These are phyloP conservation scores for Orientallactaga bullata DNA, from an alignment of 2,113 vertebrate genomes.

Conservation along the genomic window DNA sequence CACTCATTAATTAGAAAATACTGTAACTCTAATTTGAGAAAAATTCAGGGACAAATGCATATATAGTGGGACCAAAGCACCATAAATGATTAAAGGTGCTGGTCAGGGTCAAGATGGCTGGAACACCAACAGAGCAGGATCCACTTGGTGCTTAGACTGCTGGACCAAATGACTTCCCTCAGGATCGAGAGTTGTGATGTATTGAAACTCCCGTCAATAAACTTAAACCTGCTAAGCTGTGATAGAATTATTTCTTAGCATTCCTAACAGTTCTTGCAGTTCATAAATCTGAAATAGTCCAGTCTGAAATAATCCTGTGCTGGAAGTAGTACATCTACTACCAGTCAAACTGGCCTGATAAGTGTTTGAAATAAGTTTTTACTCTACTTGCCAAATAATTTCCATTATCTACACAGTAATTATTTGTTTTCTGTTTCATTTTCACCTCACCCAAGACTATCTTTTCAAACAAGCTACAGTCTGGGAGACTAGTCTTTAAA, in stretches of 20 bases:
- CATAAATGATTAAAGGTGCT: background rate
- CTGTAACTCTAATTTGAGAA: background rate
- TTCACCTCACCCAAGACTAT: constrained; percentile 44
- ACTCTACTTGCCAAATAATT: constrained; percentile 25
- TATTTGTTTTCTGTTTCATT: constrained; percentile 60
- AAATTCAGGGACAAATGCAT: background rate
- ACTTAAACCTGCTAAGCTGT: background rate
- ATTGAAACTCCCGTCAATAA: background rate
- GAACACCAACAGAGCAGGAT: background rate
- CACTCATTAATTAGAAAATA: background rate
- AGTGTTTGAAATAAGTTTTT: constrained; percentile 20
- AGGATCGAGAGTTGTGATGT: background rate
- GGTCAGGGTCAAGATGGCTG: background rate
- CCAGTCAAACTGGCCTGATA: background rate
- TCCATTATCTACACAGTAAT: constrained; percentile 40
- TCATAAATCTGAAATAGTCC: constrained; percentile 48
- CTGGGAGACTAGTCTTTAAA: constrained; percentile 66
- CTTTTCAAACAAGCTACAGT: constrained; percentile 60
- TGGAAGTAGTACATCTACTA: background rate
- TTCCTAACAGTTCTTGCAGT: background rate
- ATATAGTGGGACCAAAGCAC: background rate
- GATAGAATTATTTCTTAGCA: background rate
- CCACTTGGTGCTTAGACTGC: background rate
- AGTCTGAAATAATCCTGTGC: constrained; percentile 22
- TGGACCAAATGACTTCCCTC: background rate